Conservation (phyloP, 2,113 vertebrate species). For the Athene cunicularia region DNA sequence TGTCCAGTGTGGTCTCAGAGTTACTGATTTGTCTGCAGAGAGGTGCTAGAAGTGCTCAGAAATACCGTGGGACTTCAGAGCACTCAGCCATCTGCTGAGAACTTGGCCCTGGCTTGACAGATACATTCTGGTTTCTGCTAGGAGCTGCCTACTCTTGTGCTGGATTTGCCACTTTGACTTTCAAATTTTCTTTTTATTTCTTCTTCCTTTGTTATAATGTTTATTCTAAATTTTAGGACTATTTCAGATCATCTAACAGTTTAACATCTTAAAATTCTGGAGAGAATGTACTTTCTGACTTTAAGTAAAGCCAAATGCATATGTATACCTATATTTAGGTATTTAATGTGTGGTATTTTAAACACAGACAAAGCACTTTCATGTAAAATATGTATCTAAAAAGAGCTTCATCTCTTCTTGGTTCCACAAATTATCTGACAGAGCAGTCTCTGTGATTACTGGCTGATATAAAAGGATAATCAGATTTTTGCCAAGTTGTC, state of each 20-base stretch:
- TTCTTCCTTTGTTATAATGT: neutral
- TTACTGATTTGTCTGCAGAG: neutral
- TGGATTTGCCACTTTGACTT: neutral
- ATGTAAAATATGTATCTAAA: neutral
- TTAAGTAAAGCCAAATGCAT: neutral
- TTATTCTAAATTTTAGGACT: neutral
- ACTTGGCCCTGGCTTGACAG: rapidly evolving
- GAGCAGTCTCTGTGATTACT: neutral
- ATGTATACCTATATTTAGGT: neutral
- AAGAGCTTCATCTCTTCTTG: neutral
- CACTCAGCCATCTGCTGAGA: neutral
- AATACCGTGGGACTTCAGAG: neutral
- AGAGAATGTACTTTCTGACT: neutral
- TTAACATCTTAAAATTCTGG: neutral
- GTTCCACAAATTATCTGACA: neutral
- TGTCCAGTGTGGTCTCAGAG: neutral
- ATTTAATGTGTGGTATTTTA: neutral
- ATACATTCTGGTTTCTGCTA: neutral
- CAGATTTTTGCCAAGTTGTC: neutral
- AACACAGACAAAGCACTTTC: neutral
- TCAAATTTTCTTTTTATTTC: neutral
- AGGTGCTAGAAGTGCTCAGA: neutral
- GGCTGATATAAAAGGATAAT: neutral
- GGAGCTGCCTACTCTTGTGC: neutral
- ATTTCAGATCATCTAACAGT: neutral